Base-by-base conservation (phyloP, 2,113 vertebrate species). In the Tetrao urogallus region DNA sequence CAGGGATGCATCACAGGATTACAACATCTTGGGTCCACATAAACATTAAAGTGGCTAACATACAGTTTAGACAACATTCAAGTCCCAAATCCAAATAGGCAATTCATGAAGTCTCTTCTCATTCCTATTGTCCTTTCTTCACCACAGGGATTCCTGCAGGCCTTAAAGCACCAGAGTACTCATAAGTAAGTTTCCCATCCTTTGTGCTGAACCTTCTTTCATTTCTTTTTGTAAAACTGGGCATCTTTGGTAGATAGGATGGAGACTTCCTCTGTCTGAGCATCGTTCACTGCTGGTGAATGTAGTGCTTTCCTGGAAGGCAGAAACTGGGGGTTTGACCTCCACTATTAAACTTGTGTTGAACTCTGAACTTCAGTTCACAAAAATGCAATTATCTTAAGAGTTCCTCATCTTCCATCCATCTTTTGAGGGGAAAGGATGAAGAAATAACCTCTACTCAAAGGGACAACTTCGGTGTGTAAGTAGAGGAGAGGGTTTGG, bases 181-280 rank as follows among this genome's bases (percentile, higher is more conserved):
- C 47, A 30, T 32, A 78, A 84, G 17, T 60, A 56, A 5, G 16
- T 74, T 84, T 71, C 5, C 8, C 40, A 72, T 22, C 19, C 8
- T 77, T 89, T 73, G 13, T 25, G 30, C 38, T 87, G 73, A 83
- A 83, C 24, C 17, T 93, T 63, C 40, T 60, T 75, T 85, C 14
- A 32, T 88, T 48, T 79, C 24, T 73, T 5, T 10, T 2, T 0
- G 0, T 56, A 47, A 36, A 76, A 2, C 10, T n/a, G 66, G 22
- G 32, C 19, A 16, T 7, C 5, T 69, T 75, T 61, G 3, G 1
- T 20, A 63, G 71, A 47, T 7, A 40, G 45, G 64, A 40, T 22
- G 64, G 67, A 73, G 27, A 22, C 10, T 65, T 91, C 67, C 30
- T 61, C 30, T 72, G 9, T 21, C 52, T 73, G 18, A 79, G 10